Evolutionary conservation across 2,797 vertebrate species (phyloP).

Genomic region (Chiroxiphia lanceolata): DNA sequence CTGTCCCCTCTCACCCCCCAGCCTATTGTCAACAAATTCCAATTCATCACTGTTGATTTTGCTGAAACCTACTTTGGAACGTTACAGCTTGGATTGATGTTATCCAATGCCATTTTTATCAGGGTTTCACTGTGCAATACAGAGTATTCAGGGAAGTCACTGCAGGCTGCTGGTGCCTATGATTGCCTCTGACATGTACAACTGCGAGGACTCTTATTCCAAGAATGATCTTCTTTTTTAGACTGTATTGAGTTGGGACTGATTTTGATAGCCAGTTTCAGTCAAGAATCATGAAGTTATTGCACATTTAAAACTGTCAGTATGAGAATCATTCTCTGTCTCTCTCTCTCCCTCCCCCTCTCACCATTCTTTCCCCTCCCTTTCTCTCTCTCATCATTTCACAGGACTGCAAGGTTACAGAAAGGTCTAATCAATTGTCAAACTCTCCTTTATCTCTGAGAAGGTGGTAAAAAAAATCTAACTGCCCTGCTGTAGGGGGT

Average conservation of each 20-base stretch:
- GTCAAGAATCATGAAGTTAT: conserved; percentile 85
- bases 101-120: conserved; percentile 79
- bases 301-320: conserved; percentile 81
- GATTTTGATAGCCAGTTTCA: conserved; percentile 86
- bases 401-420: conserved; percentile 82
- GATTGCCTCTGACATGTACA: conserved; percentile 79
- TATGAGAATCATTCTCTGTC: conserved; percentile 76
- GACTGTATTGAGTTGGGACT: conserved; percentile 79
- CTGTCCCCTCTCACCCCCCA: background rate
- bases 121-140: conserved; percentile 69
- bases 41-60: conserved; percentile 77
- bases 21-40: conserved; percentile 64
- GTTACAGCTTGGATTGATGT: conserved; percentile 69
- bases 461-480: conserved; percentile 80
- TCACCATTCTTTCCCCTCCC: conserved; percentile 22
- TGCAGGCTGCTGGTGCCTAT: conserved; percentile 65
- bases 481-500: conserved; percentile 84
- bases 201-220: conserved; percentile 76
- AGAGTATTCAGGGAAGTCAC: conserved; percentile 71
- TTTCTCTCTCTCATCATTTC: conserved; percentile 79
- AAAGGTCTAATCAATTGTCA: conserved; percentile 88
- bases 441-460: conserved; percentile 81
- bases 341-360: conserved; percentile 38
- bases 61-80: conserved; percentile 72
- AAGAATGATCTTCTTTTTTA: conserved; percentile 77